Evolutionary conservation across 1,140 invertebrate species (phyloP), one percentile per base, ranked within the genome.

Genomic region (Trichoplusia ni): DNA sequence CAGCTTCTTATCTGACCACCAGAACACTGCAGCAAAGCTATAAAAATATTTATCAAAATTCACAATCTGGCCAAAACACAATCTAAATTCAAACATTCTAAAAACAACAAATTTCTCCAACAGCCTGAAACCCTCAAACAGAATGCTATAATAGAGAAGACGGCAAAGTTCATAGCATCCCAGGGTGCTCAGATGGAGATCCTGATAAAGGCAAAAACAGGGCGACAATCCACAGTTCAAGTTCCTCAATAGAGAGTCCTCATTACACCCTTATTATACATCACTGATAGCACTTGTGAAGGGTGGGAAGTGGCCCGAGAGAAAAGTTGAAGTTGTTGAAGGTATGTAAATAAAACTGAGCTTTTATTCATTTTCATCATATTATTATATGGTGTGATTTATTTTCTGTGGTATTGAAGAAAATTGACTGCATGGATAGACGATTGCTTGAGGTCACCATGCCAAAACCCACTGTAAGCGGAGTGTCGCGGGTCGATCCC

Each of bases 131-230:
- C 95, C 4, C 93, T 95, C 75, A 99, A 99, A 82, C 93, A 96
- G 70, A 97, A 99, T 90, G 95, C 96, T 2, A 97, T 99, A 51
- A 99, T 99, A 78, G 97, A 98, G 82, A 99, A 98, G 91, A 99
- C 99, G 0, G 98, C 98, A 0, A 91, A 94, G 46, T 99, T 99
- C 91, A 97, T 99, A 67, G 95, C 96, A 63, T 92, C 93, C 37
- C 98, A 99, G 86, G 98, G 98, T 0, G 92, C 94, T 23, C 99
- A 99, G 91, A 99, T 99, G 98, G 98, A 99, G 91, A 99, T 99
- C 53, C 92, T 99, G 0, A 95, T 99, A 56, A 99, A 99, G 91
- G 96, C 98, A 5, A 99, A 16, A 99, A 89, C 99, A 99, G 87
- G 93, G 96, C 0, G 94, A 95, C 71, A 99, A 99, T 91, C 92